A percentile compares a stretch with the other conserved stretches of the same genome.
Conservation (phyloP, 2,113 vertebrate species). For the Macrotus californicus region DNA sequence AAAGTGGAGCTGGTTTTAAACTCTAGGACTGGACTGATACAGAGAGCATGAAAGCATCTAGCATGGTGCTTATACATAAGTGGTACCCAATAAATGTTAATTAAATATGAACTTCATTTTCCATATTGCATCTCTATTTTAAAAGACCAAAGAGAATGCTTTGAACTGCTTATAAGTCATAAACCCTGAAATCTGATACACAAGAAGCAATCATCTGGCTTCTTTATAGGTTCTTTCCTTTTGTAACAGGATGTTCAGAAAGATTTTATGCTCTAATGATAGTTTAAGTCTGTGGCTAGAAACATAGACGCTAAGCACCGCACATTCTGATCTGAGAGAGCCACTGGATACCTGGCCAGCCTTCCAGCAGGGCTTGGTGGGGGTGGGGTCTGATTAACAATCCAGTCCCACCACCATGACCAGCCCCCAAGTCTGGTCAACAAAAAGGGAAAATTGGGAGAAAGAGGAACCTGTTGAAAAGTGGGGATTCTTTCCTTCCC, state of each 20-base stretch:
- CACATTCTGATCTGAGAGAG: neutral
- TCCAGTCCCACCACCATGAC: too few relatives aligned
- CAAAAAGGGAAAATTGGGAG: neutral
- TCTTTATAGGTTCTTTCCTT: neutral
- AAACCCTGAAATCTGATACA: conserved; percentile 10
- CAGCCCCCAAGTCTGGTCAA: neutral
- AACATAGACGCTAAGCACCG: neutral
- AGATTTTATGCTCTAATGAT: neutral
- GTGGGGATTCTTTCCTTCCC: neutral
- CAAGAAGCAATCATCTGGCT: neutral
- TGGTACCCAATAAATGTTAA: conserved; percentile 18
- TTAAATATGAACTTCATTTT: conserved; percentile 34
- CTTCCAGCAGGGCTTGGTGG: neutral
- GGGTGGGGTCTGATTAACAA: neutral
- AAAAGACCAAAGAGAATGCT: conserved; percentile 7
- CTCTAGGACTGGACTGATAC: neutral
- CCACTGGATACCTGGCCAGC: fast-evolving
- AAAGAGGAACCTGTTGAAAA: neutral
- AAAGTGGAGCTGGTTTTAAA: conserved; percentile 17
- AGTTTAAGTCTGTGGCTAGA: neutral
- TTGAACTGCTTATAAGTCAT: neutral
- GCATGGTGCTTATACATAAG: neutral
- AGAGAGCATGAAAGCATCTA: neutral
- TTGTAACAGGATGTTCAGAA: neutral
- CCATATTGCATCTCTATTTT: conserved; percentile 21